These are phyloP conservation scores for Ctenodactylus gundi DNA, from an alignment of 2,113 vertebrate genomes.

Conservation along the genomic window DNA sequence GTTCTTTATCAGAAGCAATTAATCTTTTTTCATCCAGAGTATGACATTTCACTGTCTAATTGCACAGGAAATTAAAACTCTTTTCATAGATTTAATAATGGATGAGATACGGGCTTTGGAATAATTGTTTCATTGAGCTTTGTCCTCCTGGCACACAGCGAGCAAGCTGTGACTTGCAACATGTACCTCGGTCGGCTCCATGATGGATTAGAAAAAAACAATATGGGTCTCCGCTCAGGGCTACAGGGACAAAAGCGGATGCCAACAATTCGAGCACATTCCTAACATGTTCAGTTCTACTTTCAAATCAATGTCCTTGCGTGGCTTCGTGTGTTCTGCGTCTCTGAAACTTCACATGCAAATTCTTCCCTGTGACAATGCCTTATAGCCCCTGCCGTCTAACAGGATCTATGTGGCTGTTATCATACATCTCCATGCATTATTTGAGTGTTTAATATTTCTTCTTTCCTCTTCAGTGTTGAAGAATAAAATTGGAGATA, in stretches of 20 bases:
- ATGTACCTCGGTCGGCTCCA: constrained; percentile 74
- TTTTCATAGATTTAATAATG: constrained; percentile 87
- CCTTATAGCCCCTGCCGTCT: too few species aligned
- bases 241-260: constrained; percentile 72
- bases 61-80: constrained; percentile 88
- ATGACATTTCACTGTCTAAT: constrained; percentile 84
- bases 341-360: accelerated
- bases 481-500: too few species aligned
- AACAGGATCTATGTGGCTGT: too few species aligned
- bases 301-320: constrained; percentile 10
- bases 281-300: not conserved
- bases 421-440: not conserved
- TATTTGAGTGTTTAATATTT: not conserved
- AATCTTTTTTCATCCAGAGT: constrained; percentile 55
- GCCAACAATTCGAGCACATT: constrained; percentile 62
- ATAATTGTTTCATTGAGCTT: constrained; percentile 87
- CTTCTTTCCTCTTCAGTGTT: too few species aligned
- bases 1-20: constrained; percentile 81
- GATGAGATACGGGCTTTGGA: constrained; percentile 84
- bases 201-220: constrained; percentile 77
- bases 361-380: not conserved
- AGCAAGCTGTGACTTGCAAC: constrained; percentile 77
- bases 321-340: not conserved
- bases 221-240: constrained; percentile 63
- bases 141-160: constrained; percentile 75